Evolutionary conservation across 1,140 invertebrate species (phyloP), one percentile per base, ranked within the genome.

Genomic region (Pristionchus pacificus): DNA sequence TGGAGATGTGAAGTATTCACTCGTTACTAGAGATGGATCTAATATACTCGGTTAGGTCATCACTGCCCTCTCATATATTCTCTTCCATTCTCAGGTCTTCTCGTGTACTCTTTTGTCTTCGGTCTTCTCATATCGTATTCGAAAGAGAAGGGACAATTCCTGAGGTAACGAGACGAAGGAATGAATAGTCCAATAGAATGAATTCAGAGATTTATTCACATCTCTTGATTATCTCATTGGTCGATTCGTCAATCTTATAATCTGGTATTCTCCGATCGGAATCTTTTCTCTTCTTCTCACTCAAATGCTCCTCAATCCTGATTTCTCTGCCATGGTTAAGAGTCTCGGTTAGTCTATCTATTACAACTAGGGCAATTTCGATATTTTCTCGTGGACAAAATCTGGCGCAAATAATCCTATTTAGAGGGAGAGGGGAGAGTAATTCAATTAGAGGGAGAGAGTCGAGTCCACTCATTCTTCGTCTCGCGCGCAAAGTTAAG

Each of bases 21-120:
- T 49, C 38, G 6, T 49, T 49, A 19, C 6, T 10, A 49, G 38
- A 49, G 38, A 49, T 10, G 38, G 38, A 10, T 49, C 38, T n/a
- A n/a, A n/a, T n/a, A n/a, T n/a, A n/a, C n/a, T n/a, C n/a, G n/a
- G n/a, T n/a, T n/a, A n/a, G n/a, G n/a, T n/a, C n/a, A n/a, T n/a
- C n/a, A n/a, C n/a, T n/a, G n/a, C n/a, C n/a, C n/a, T n/a, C n/a
- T n/a, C n/a, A n/a, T n/a, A n/a, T n/a, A n/a, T n/a, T n/a, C n/a
- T n/a, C n/a, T n/a, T n/a, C n/a, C n/a, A n/a, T 49, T 49, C 38
- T 49, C 38, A 49, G 38, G 38, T 49, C 38, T 49, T 49, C 38
- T 49, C 38, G 38, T 49, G 6, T 49, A 10, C 19, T 6, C 38
- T 49, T 6, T 49, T 49, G 38, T 49, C 6, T 49, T 49, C 38